Base-by-base conservation (phyloP, 2,888 invertebrate genomes). In the Idaea biselata region DNA sequence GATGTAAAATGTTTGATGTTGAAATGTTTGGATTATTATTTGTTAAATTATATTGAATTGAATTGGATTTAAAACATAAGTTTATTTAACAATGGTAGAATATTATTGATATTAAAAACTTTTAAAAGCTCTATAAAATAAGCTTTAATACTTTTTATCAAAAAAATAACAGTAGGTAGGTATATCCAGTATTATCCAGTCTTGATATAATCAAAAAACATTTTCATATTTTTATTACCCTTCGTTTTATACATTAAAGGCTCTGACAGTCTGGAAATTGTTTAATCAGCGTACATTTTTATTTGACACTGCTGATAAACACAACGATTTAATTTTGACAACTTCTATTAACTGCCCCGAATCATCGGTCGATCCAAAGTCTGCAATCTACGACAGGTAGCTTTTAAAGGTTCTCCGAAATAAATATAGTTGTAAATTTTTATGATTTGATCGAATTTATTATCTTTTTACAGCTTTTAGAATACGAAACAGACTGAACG, bases 341-440 rank as follows among this genome's bases (percentile, higher is more conserved):
- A 11, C 8, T 44, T 25, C 5, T 25, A 25, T 3, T 6, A 44
- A 8, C 11, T 14, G 8, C 7, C 8, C 8, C 3, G 11, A 44
- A 44, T 44, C 14, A 44, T 44, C 44, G 14, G 44, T 14, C 44
- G 44, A 44, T 44, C 3, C 8, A 44, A 44, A 44, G 44, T 44
- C 14, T 44, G 8, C 14, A 44, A 14, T 44, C 8, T 14, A 44
- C 44, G 14, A 25, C 25, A 25, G 25, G 44, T 14, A 44, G 44
- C 44, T 44, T 11, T 14, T 14, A 44, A 44, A 44, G 44, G 44
- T 44, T 44, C 44, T 11, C 44, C 44, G 44, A 44, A 44, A 44
- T 44, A 44, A 44, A 44, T 44, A 44, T 44, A 44, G 44, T 44
- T 44, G 44, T 44, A 44, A 44, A 44, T 44, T 44, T 44, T 44